Conservation (phyloP, 1,140 invertebrate species). For the Calosoma granatense region DNA sequence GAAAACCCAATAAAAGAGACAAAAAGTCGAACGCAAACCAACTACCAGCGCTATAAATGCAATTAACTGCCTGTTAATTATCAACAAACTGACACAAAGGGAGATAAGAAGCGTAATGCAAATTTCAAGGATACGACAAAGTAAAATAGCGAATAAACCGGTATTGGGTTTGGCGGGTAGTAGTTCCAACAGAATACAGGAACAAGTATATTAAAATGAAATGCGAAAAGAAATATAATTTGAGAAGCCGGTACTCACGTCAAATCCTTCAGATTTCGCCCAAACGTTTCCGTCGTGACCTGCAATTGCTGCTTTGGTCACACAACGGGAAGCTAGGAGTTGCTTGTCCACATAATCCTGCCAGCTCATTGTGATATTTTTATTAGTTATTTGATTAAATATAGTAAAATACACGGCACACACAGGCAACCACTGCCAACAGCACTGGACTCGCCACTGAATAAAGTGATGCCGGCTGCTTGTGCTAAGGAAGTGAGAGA, state of each 20-base stretch:
- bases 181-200: too few species aligned
- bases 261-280: constrained; percentile 87
- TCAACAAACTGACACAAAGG: background rate
- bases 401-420: constrained; percentile 4
- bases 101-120: too few species aligned
- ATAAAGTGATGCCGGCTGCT: constrained; percentile 3
- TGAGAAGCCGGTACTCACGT: constrained; percentile 67
- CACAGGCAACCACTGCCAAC: constrained; percentile 1
- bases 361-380: constrained; percentile 73
- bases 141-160: background rate
- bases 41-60: too few species aligned
- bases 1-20: too few species aligned
- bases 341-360: constrained; percentile 97
- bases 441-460: constrained; percentile 1
- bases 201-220: too few species aligned
- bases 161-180: background rate
- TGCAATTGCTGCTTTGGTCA: constrained; percentile 86
- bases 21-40: too few species aligned
- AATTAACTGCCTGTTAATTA: too few species aligned
- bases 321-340: constrained; percentile 84
- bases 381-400: constrained; percentile 12
- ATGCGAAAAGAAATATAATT: too few species aligned
- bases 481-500: background rate
- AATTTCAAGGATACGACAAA: background rate
- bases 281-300: constrained; percentile 91